A percentile compares a stretch with the other conserved stretches of the same genome.
Evolutionary conservation across 2,113 vertebrate species (phyloP).

Genomic region (Ciconia boyciana): DNA sequence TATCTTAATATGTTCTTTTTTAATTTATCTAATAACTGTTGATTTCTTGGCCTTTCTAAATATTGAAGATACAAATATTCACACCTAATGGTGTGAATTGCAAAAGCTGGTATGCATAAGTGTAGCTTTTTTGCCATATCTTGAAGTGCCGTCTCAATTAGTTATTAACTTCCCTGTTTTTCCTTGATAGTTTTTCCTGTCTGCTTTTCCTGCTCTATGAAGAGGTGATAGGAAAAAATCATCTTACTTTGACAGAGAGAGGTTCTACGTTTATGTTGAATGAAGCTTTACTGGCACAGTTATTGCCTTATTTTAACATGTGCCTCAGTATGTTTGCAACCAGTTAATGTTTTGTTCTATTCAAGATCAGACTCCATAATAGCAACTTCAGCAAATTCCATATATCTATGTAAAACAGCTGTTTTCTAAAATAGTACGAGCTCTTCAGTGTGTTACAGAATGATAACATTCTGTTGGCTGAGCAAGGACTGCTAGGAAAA

Average conservation of each 20-base stretch:
- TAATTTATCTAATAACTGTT: background rate
- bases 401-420: background rate
- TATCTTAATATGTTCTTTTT: background rate
- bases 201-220: accelerated
- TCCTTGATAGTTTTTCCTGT: background rate
- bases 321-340: background rate
- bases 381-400: background rate
- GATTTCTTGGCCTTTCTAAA: background rate
- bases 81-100: background rate
- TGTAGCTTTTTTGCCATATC: background rate
- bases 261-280: background rate
- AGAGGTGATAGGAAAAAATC: background rate
- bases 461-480: background rate
- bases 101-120: background rate
- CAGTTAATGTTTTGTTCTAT: background rate
- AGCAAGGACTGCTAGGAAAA: background rate
- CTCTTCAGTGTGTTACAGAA: background rate
- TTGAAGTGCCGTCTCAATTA: background rate
- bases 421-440: background rate
- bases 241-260: background rate
- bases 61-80: background rate
- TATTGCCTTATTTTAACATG: background rate
- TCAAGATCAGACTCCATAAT: background rate
- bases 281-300: background rate
- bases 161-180: background rate